Percentiles rank a stretch among this genome's conserved stretches.
Evolutionary conservation across 1,140 invertebrate genomes (phyloP).

Genomic region (Zaprionus nigranus): DNA sequence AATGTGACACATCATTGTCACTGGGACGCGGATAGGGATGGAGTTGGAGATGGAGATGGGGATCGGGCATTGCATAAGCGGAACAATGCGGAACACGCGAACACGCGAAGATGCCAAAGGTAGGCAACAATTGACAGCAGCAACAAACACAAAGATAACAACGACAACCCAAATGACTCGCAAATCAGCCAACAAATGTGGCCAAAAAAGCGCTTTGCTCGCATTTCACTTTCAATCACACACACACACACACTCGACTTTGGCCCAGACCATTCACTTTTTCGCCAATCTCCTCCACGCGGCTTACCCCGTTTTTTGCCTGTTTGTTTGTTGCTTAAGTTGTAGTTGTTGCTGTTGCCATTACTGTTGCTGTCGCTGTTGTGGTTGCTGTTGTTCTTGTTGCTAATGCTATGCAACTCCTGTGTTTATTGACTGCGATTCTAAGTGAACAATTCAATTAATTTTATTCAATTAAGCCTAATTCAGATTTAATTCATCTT

Average conservation of each 20-base stretch:
- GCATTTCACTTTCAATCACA: slow-evolving; percentile 58
- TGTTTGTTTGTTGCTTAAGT: neutral
- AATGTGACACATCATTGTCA: slow-evolving; percentile 63
- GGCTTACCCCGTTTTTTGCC: slow-evolving; percentile 19
- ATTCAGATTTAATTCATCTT: slow-evolving; percentile 14
- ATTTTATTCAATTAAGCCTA: neutral
- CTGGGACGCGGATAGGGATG: neutral
- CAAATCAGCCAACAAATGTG: slow-evolving; percentile 42
- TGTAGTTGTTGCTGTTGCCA: neutral
- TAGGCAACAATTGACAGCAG: too few species aligned
- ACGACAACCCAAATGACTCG: slow-evolving; percentile 51
- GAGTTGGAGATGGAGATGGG: neutral
- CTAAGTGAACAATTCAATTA: slow-evolving; percentile 10
- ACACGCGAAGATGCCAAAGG: slow-evolving; percentile 32
- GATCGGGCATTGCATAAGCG: slow-evolving; percentile 56
- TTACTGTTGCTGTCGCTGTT: neutral
- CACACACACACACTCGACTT: slow-evolving; percentile 43
- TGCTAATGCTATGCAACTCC: neutral
- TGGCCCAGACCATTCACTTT: slow-evolving; percentile 63
- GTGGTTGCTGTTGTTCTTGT: neutral
- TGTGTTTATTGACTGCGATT: neutral
- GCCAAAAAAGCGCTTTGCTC: slow-evolving; percentile 37
- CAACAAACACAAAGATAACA: neutral
- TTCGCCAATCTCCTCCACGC: slow-evolving; percentile 29
- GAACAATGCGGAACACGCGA: slow-evolving; percentile 43